Conservation (phyloP, 2,113 vertebrate species). For the Lepidothrix coronata region DNA sequence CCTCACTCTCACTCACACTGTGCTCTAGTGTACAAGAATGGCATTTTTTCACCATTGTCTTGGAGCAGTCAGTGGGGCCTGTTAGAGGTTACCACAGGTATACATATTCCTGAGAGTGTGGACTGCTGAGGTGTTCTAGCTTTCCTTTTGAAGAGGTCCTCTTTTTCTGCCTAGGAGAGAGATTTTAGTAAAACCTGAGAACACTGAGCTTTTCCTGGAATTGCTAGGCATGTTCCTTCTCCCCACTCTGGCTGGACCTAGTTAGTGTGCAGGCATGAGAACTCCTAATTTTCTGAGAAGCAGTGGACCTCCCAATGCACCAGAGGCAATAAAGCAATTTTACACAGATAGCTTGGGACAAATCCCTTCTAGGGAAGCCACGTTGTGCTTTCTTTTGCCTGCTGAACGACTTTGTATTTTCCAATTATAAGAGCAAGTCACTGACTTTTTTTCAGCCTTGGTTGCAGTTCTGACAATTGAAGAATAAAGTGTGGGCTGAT, state of each 20-base stretch:
- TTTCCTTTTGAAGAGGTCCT: background rate
- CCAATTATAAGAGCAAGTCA: background rate
- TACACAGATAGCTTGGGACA: background rate
- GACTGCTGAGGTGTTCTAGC: background rate
- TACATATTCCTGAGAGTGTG: background rate
- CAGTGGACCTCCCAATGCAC: background rate
- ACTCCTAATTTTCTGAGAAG: background rate
- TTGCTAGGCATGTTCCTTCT: background rate
- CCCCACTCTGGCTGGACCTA: background rate
- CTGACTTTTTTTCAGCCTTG: background rate
- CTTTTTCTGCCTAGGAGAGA: background rate
- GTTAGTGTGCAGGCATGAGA: background rate
- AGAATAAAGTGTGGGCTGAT: background rate
- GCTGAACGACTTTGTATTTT: background rate
- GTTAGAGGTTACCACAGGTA: background rate
- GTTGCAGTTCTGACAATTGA: background rate
- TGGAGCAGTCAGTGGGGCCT: background rate
- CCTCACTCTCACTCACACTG: accelerated
- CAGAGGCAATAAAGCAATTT: background rate
- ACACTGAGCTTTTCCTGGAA: background rate
- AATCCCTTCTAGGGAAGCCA: background rate
- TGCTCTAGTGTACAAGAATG: background rate
- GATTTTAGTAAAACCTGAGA: background rate
- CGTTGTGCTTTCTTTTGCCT: background rate
- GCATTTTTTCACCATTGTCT: background rate